Percentiles rank a stretch among this genome's conserved stretches.
Evolutionary conservation across 2,888 invertebrate species (phyloP).

Genomic region (Aphodius sticticus): DNA sequence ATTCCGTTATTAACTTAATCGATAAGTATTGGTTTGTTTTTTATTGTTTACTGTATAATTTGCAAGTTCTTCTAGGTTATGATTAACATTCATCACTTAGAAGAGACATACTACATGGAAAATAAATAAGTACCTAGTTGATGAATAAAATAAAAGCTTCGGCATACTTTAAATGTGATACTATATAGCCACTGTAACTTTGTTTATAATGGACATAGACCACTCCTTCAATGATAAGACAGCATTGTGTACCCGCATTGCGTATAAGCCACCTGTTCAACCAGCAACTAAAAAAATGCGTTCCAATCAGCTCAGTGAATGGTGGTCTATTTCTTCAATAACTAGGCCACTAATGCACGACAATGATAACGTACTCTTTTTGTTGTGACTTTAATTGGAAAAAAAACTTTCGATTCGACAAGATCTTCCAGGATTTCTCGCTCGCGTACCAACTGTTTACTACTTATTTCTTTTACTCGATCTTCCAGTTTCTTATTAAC

Average conservation of each 20-base stretch:
- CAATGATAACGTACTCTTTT: not conserved
- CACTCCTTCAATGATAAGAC: not conserved
- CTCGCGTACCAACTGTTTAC: not conserved
- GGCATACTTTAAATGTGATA: not conserved
- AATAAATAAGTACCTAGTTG: too few species aligned
- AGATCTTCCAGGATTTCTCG: not conserved
- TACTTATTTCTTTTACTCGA: not conserved
- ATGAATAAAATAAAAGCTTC: not conserved
- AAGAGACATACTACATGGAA: too few species aligned
- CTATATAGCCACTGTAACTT: not conserved
- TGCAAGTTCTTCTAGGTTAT: not conserved
- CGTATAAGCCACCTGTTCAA: not conserved
- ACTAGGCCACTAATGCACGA: not conserved
- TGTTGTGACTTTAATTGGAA: not conserved
- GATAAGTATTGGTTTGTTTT: not conserved
- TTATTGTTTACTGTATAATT: not conserved
- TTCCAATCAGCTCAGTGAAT: not conserved
- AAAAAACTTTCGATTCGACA: not conserved
- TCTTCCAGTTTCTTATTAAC: not conserved
- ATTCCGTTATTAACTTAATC: not conserved
- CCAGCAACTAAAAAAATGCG: not conserved
- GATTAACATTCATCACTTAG: too few species aligned
- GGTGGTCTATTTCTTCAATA: slow-evolving; percentile 4
- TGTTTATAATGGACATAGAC: not conserved
- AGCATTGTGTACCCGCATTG: not conserved